phyloP scores from a whole-genome alignment of 2,113 vertebrate species.

The Saccopteryx bilineata region DNA sequence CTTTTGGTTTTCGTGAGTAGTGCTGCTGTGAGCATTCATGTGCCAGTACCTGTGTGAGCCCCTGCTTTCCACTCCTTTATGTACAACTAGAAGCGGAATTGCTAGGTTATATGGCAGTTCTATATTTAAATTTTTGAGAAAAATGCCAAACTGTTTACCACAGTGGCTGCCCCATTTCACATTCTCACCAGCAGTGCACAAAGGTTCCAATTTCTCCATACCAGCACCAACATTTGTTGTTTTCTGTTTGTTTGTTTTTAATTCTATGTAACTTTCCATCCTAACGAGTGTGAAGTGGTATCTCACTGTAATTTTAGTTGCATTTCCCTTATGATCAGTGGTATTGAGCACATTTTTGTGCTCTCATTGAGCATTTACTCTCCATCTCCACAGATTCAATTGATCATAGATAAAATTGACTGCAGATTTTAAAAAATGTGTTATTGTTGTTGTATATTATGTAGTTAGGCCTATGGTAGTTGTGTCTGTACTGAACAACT shows the following conservation, averaged over 20 bases:
- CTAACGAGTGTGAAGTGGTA: neutral
- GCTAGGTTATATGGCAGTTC: neutral
- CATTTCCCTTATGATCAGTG: slow-evolving; percentile 23
- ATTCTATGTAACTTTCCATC: neutral
- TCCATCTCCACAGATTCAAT: neutral
- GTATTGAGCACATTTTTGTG: neutral
- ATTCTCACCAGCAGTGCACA: neutral
- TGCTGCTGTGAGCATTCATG: neutral
- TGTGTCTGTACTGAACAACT: neutral
- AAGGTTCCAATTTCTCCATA: neutral
- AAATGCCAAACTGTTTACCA: neutral
- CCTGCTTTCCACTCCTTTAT: neutral
- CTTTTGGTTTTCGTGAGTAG: neutral
- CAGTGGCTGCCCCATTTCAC: neutral
- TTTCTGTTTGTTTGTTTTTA: neutral
- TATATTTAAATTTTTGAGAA: neutral
- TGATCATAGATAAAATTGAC: neutral
- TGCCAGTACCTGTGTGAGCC: too few relatives aligned
- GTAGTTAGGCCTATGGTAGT: neutral
- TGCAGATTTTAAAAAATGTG: neutral
- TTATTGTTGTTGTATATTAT: neutral
- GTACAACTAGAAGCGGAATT: neutral
- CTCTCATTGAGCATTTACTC: neutral
- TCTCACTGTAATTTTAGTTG: neutral
- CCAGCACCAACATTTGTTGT: neutral